Evolutionary conservation across 2,113 vertebrate genomes (phyloP).

Genomic region (Calonectris borealis): DNA sequence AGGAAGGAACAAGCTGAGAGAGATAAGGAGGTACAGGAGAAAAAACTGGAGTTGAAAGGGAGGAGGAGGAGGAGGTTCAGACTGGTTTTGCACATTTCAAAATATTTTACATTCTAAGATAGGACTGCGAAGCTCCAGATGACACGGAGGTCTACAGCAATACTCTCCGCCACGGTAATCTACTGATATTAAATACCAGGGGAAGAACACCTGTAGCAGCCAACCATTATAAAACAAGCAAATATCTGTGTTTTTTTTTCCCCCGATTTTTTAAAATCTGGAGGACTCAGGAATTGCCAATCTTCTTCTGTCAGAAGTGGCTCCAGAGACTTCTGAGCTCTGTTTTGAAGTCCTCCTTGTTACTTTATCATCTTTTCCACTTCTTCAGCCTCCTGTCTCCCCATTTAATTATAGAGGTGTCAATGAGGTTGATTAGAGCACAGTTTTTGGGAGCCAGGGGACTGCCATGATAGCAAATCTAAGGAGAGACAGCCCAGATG

Average conservation of each 20-base stretch:
- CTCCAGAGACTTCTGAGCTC: conserved; percentile 10
- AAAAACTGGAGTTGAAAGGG: neutral
- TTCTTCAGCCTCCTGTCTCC: conserved; percentile 13
- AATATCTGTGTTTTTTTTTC: neutral
- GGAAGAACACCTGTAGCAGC: neutral
- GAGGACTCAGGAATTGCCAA: neutral
- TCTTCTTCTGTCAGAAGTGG: neutral
- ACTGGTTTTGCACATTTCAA: neutral
- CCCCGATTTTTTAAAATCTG: neutral
- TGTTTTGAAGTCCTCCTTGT: neutral
- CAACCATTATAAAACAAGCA: neutral
- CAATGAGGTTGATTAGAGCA: conserved; percentile 59
- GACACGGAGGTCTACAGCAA: fast-evolving
- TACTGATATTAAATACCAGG: neutral
- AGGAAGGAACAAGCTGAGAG: neutral
- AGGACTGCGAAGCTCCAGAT: neutral
- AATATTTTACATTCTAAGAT: conserved; percentile 46
- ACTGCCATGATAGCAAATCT: conserved; percentile 4
- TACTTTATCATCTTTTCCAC: conserved; percentile 3
- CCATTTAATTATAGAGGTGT: conserved; percentile 54
- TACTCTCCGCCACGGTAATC: neutral
- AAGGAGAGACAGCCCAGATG: conserved; percentile 19
- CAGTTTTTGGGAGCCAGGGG: conserved; percentile 24
- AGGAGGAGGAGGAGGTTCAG: neutral
- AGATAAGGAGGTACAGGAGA: conserved; percentile 13